Base-by-base conservation (phyloP, 2,797 vertebrate species). In the Coilia nasus region DNA sequence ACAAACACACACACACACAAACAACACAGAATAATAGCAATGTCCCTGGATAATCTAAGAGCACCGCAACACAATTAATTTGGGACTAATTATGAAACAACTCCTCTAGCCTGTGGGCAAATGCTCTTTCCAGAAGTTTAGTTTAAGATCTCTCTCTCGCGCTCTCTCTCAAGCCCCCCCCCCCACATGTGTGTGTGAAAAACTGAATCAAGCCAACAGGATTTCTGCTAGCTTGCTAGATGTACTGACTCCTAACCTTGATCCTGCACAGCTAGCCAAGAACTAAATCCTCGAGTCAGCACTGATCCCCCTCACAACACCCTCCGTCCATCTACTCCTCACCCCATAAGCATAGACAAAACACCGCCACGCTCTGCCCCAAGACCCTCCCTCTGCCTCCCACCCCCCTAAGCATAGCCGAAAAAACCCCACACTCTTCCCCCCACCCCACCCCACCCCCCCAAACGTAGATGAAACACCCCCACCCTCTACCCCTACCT, bases 71-170 rank as follows among this genome's bases (percentile, higher is more conserved):
- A 84, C 89, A 87, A 92, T 92, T 92, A 83, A 93, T 92, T 90
- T 88, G 59, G 14, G 82, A 85, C 82, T 88, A 90, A 92, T 89
- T 93, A 87, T 89, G 85, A 87, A 91, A 88, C 84, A 90, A 89
- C 81, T 89, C 71, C 85, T 56, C 83, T 3, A 31, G 82, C 89
- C 89, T 82, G 81, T 46, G 83, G 88, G 88, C 87, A 35, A 4
- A 56, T 25, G 88, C 59, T 86, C 85, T 86, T 81, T 7, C 12
- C n/a, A 25, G 35, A 78, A 41, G 17, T 78, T 78, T 44, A 41
- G 31, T 21, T 41, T 17, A 6, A 67, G 3, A 2, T 14, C 64
- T 28, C 64, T 28, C 44, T 64, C 80, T 81, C 46, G n/a, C 17
- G n/a, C 35, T 41, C 23, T 78, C 71, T 44, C n/a, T n/a, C n/a